phyloP scores from a whole-genome alignment of 2,797 vertebrate species.

The Nannoperca australis region DNA sequence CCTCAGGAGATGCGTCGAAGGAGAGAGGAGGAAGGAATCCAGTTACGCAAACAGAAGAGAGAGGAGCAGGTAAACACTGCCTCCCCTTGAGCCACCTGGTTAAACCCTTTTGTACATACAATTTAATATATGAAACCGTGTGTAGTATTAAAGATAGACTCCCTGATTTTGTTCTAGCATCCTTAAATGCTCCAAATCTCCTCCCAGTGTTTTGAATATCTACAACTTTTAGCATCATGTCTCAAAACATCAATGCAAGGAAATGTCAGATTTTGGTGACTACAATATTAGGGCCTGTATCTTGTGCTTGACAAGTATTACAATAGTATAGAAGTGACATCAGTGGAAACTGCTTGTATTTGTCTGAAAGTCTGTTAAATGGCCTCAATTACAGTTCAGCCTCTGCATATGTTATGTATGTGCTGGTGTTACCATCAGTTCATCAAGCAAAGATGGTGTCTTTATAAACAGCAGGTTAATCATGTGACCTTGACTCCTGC shows the following conservation, averaged over 20 bases:
- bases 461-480: background rate
- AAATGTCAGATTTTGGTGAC: background rate
- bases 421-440: background rate
- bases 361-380: background rate
- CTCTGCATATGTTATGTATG: background rate
- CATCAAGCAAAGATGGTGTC: background rate
- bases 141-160: background rate
- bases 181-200: background rate
- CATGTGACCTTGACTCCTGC: slow-evolving; percentile 21
- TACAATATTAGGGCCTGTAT: no score
- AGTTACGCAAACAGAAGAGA: slow-evolving; percentile 94
- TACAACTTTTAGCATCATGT: background rate
- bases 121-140: background rate
- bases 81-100: no score
- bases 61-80: slow-evolving; percentile 89
- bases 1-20: slow-evolving; percentile 94
- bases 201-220: background rate
- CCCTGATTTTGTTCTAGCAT: background rate
- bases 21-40: slow-evolving; percentile 95
- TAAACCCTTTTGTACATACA: background rate
- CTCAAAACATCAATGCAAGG: background rate
- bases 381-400: background rate
- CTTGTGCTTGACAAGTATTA: background rate
- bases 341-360: background rate
- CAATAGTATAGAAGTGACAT: background rate